Percentiles rank a stretch among this genome's conserved stretches.
phyloP scores from a whole-genome alignment of 2,113 vertebrate genomes.

The Cygnus buccinator region DNA sequence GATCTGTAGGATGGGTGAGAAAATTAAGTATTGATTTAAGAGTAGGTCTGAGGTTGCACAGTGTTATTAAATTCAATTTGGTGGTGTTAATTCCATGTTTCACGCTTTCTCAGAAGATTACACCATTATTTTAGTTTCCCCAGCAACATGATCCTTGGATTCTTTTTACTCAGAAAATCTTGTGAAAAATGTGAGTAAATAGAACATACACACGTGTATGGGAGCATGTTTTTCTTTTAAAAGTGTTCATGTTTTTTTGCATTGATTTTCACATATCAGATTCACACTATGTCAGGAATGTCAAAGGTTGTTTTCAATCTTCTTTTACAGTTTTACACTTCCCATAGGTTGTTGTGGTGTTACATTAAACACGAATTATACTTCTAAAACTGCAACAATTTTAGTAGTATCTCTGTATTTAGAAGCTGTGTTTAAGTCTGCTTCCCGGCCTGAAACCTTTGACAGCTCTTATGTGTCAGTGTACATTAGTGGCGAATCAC shows the following conservation, averaged over 20 bases:
- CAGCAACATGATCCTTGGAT: neutral
- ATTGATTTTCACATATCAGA: neutral
- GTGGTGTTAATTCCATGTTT: constrained; percentile 74
- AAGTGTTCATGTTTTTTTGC: neutral
- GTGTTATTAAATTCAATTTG: constrained; percentile 73
- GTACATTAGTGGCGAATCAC: neutral
- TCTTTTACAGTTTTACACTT: neutral
- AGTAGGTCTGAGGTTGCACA: constrained; percentile 37
- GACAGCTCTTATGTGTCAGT: neutral
- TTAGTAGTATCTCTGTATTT: neutral
- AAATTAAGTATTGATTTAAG: constrained; percentile 81
- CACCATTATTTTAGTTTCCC: constrained; percentile 60
- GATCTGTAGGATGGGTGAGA: constrained; percentile 57
- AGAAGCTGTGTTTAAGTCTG: neutral
- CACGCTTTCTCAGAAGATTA: constrained; percentile 63
- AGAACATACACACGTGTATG: accelerated
- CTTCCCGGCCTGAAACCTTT: neutral
- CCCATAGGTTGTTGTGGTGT: neutral
- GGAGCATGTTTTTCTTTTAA: neutral
- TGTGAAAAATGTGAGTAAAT: constrained; percentile 37
- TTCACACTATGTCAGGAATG: neutral
- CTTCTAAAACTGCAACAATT: neutral
- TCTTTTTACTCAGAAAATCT: constrained; percentile 17
- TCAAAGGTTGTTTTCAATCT: neutral
- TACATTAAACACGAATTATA: neutral